These are phyloP conservation scores for Channa striata DNA, from an alignment of 2,797 vertebrate species.

Conservation along the genomic window DNA sequence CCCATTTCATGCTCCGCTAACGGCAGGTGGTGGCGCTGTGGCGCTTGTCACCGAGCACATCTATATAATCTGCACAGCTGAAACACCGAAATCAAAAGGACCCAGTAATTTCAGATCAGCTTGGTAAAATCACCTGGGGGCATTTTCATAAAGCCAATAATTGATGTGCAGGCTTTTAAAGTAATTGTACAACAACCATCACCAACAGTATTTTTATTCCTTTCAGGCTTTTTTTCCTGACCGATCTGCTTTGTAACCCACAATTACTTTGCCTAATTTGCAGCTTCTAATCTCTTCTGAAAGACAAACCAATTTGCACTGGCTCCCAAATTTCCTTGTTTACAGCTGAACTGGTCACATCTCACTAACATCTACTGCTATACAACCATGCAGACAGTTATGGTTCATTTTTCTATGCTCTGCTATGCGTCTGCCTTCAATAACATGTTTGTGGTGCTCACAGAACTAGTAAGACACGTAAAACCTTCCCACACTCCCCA, in stretches of 20 bases:
- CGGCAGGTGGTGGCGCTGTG: not conserved
- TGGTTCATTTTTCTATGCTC: too few relatives aligned
- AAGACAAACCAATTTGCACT: conserved; percentile 12
- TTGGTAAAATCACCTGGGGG: conserved; percentile 19
- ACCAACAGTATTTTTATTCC: conserved; percentile 30
- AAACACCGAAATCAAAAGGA: conserved; percentile 38
- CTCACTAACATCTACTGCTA: too few relatives aligned
- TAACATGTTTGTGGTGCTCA: too few relatives aligned
- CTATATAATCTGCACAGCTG: conserved; percentile 19
- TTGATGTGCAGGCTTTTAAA: conserved; percentile 50
- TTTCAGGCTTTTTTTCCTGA: conserved; percentile 35
- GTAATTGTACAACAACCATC: conserved; percentile 60
- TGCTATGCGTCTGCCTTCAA: too few relatives aligned
- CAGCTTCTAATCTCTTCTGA: conserved; percentile 21
- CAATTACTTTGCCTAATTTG: conserved; percentile 47
- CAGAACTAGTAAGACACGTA: too few relatives aligned
- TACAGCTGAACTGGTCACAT: too few relatives aligned
- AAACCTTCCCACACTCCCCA: too few relatives aligned
- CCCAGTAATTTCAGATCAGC: conserved; percentile 41
- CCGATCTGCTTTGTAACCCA: conserved; percentile 14
- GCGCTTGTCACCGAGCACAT: conserved; percentile 15
- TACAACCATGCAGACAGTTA: too few relatives aligned
- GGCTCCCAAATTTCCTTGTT: not conserved
- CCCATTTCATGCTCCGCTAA: conserved; percentile 12
- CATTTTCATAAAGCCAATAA: conserved; percentile 53